Conservation (phyloP, 2,888 invertebrate species). For the Papilio protenor region DNA sequence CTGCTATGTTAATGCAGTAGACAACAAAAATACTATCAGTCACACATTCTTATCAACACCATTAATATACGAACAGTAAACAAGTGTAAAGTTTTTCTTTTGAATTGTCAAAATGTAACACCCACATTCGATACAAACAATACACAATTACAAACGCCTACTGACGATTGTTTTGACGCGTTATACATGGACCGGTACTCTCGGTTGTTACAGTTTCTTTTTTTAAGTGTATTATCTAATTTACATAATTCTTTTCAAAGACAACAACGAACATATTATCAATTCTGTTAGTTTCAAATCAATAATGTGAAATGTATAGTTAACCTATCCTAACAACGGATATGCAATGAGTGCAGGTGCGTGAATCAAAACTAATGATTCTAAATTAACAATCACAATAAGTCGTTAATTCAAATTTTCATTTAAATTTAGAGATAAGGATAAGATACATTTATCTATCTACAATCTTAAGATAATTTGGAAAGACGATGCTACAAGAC, state of each 20-base stretch:
- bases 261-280: neutral
- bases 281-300: neutral
- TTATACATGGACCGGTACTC: neutral
- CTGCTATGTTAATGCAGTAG: neutral
- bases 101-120: conserved; percentile 53
- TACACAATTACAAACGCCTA: conserved; percentile 77
- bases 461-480: conserved; percentile 56
- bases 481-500: conserved; percentile 61
- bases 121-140: conserved; percentile 71
- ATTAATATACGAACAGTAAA: conserved; percentile 57
- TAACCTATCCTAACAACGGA: neutral
- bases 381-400: neutral
- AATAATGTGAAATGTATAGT: neutral
- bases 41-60: conserved; percentile 57
- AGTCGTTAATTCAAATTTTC: conserved; percentile 44
- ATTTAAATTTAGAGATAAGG: conserved; percentile 46
- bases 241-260: neutral
- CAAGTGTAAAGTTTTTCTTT: conserved; percentile 59
- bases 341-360: neutral
- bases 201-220: neutral
- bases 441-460: conserved; percentile 59
- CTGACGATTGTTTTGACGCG: conserved; percentile 51
- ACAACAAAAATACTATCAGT: conserved; percentile 48
- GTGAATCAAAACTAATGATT: neutral
- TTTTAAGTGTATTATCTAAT: neutral